These are phyloP conservation scores for Drosophila kikkawai DNA, from an alignment of 1,140 invertebrate species.

Conservation along the genomic window DNA sequence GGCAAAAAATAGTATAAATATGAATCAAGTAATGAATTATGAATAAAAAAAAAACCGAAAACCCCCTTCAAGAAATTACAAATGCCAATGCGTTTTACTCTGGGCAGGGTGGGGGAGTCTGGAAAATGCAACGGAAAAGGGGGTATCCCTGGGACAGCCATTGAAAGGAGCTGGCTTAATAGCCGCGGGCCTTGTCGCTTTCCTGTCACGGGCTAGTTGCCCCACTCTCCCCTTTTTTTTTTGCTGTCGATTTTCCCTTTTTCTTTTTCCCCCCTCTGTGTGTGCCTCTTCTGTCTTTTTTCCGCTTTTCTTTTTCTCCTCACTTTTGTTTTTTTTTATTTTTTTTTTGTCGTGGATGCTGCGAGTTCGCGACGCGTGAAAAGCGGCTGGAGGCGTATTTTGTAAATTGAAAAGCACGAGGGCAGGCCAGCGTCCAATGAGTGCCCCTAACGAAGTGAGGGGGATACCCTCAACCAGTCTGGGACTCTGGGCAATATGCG, in stretches of 20 bases:
- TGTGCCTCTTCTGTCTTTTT: constrained; percentile 7
- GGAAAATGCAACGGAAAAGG: constrained; percentile 2
- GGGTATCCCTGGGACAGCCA: background rate
- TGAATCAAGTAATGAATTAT: constrained; percentile 71
- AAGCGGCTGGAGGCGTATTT: constrained; percentile 55
- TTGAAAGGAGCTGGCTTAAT: constrained; percentile 25
- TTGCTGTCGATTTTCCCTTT: constrained; percentile 16
- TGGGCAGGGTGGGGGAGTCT: too few relatives aligned
- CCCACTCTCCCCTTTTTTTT: constrained; percentile 17
- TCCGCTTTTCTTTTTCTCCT: constrained; percentile 10
- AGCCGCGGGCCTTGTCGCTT: constrained; percentile 23
- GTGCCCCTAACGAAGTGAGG: background rate
- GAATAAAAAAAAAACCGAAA: constrained; percentile 48
- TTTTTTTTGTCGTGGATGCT: constrained; percentile 1
- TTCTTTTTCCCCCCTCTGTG: background rate
- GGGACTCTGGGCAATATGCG: background rate
- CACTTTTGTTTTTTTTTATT: background rate
- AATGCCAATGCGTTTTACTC: background rate
- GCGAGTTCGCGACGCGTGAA: constrained; percentile 47
- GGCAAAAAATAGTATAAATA: constrained; percentile 61
- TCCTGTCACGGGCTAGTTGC: constrained; percentile 29
- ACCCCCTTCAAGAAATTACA: constrained; percentile 49
- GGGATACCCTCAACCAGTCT: constrained; percentile 1
- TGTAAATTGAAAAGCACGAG: constrained; percentile 52
- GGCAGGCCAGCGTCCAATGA: constrained; percentile 8